These are phyloP conservation scores for Melanerpes formicivorus DNA, from an alignment of 2,113 vertebrate species.

Conservation along the genomic window DNA sequence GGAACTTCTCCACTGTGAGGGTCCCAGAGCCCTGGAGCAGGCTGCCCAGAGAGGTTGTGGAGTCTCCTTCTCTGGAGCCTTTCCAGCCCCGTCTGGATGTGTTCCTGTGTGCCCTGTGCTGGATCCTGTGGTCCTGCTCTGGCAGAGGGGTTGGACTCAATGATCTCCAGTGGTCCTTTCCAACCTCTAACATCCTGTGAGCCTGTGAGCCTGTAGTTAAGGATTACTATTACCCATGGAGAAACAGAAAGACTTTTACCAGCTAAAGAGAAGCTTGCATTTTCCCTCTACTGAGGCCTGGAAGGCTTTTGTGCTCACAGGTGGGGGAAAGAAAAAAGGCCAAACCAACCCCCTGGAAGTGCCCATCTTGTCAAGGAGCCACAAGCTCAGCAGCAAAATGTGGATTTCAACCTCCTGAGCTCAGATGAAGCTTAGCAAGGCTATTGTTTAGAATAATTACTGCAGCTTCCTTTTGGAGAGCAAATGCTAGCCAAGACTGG, in stretches of 20 bases:
- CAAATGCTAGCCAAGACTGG: not conserved
- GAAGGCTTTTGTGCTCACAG: not conserved
- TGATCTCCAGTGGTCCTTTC: too few relatives aligned
- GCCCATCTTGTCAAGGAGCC: not conserved
- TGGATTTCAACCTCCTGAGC: not conserved
- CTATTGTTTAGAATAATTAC: constrained; percentile 7
- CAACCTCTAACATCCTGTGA: too few relatives aligned
- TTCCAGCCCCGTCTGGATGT: too few relatives aligned
- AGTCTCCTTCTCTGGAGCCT: too few relatives aligned
- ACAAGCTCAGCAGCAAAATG: not conserved
- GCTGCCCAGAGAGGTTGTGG: too few relatives aligned
- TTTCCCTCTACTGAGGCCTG: not conserved
- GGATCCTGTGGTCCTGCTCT: too few relatives aligned
- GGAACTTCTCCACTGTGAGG: too few relatives aligned
- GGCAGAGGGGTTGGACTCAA: too few relatives aligned
- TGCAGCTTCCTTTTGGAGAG: constrained; percentile 4
- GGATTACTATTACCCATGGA: not conserved
- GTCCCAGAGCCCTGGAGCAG: too few relatives aligned
- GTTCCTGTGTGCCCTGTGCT: too few relatives aligned
- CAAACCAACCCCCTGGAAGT: not conserved
- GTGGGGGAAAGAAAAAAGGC: not conserved
- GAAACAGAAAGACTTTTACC: not conserved
- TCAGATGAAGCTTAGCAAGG: not conserved
- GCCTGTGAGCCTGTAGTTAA: not conserved
- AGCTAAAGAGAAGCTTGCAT: not conserved